phyloP scores from a whole-genome alignment of 2,797 vertebrate genomes.

The Chlorospingus flavigularis region DNA sequence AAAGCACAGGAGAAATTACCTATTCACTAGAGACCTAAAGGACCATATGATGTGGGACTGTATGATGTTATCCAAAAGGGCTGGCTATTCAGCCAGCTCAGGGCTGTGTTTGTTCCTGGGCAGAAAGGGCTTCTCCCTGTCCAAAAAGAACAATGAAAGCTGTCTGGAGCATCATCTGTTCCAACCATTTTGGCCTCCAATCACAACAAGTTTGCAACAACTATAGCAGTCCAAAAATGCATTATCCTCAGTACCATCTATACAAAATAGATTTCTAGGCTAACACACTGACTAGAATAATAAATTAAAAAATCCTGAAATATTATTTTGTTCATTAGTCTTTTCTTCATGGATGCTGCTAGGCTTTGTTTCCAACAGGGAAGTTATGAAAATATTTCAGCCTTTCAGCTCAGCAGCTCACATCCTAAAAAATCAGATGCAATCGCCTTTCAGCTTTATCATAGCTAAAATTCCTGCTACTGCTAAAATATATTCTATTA shows the following conservation, averaged over 20 bases:
- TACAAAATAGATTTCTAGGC: background rate
- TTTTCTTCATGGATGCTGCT: background rate
- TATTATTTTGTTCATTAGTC: background rate
- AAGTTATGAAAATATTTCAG: background rate
- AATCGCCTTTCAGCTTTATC: background rate
- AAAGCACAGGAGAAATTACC: background rate
- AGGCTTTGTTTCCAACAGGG: background rate
- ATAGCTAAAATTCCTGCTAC: background rate
- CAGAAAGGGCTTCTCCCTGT: background rate
- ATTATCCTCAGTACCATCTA: background rate
- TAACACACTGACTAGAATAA: background rate
- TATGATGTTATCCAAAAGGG: background rate
- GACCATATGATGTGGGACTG: background rate
- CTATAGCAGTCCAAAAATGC: background rate
- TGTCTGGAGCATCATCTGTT: background rate
- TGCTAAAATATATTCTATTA: background rate
- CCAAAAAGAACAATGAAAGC: background rate
- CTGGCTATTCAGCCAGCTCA: background rate
- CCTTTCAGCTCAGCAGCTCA: background rate
- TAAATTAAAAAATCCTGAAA: background rate
- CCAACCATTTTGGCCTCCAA: background rate
- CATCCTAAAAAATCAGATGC: background rate
- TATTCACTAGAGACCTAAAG: background rate
- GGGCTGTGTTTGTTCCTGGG: background rate
- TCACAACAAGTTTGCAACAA: background rate